phyloP scores from a whole-genome alignment of 2,113 vertebrate species.

The Catharus minimus region DNA sequence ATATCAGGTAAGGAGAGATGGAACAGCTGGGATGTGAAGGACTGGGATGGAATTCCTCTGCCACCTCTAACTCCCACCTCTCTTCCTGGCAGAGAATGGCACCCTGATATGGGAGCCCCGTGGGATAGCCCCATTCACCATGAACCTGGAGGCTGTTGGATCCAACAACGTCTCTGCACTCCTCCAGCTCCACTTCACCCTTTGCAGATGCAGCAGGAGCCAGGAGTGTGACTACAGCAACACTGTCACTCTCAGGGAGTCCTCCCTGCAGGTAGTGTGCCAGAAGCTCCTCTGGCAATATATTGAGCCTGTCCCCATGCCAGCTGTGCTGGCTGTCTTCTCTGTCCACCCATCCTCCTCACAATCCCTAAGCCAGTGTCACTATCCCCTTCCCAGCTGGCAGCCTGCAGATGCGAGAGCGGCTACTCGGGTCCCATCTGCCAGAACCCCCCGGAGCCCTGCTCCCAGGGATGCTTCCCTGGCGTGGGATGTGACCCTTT shows the following conservation, averaged over 20 bases:
- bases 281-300: background rate
- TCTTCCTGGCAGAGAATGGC: background rate
- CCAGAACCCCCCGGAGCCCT: background rate
- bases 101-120: background rate
- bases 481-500: background rate
- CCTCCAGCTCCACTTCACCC: slow-evolving; percentile 41
- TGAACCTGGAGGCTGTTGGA: slow-evolving; percentile 12
- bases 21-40: background rate
- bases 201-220: slow-evolving; percentile 54
- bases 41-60: background rate
- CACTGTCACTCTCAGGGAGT: background rate
- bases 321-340: background rate
- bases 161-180: slow-evolving; percentile 39
- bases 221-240: slow-evolving; percentile 33
- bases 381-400: background rate
- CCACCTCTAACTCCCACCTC: background rate
- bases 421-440: slow-evolving; percentile 27
- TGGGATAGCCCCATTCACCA: background rate
- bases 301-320: background rate
- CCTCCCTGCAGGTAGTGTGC: slow-evolving; percentile 34
- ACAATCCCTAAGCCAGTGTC: background rate
- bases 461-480: slow-evolving; percentile 39
- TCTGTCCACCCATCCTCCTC: background rate
- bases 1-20: background rate
- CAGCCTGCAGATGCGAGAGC: background rate